phyloP scores from a whole-genome alignment of 2,113 vertebrate species.

The Chaetodon auriga region DNA sequence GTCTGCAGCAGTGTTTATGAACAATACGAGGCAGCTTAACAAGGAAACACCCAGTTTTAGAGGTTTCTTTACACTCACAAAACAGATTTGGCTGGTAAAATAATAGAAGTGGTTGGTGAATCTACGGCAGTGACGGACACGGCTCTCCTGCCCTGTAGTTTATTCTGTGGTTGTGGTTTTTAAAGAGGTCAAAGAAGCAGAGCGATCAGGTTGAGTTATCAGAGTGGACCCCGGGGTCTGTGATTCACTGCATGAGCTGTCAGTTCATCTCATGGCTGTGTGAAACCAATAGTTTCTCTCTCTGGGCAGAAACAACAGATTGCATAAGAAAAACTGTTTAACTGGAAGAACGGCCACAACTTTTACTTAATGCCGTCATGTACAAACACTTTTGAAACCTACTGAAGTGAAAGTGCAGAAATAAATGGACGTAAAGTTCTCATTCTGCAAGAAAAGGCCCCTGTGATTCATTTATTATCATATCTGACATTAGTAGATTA shows the following conservation, averaged over 20 bases:
- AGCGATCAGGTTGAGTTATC: neutral
- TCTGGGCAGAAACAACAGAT: neutral
- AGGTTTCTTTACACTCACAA: neutral
- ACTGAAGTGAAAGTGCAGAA: neutral
- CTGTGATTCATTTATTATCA: no score
- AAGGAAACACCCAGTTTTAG: neutral
- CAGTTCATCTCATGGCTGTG: neutral
- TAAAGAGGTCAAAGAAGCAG: neutral
- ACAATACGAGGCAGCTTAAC: neutral
- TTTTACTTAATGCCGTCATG: neutral
- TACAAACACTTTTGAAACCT: neutral
- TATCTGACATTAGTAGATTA: no score
- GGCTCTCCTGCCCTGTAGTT: neutral
- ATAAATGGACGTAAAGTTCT: no score
- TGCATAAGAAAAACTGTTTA: neutral
- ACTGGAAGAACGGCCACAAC: neutral
- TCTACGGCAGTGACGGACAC: neutral
- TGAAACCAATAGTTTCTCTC: slow-evolving; percentile 4
- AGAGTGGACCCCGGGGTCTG: neutral
- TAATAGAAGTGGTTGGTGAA: neutral
- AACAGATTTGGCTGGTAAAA: neutral
- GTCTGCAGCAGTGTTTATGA: neutral
- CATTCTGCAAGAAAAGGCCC: no score
- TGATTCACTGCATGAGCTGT: neutral
- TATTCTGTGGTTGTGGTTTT: neutral